Evolutionary conservation across 2,797 vertebrate species (phyloP), one percentile per base, ranked within the genome.

Genomic region (Bradypodion ventrale): DNA sequence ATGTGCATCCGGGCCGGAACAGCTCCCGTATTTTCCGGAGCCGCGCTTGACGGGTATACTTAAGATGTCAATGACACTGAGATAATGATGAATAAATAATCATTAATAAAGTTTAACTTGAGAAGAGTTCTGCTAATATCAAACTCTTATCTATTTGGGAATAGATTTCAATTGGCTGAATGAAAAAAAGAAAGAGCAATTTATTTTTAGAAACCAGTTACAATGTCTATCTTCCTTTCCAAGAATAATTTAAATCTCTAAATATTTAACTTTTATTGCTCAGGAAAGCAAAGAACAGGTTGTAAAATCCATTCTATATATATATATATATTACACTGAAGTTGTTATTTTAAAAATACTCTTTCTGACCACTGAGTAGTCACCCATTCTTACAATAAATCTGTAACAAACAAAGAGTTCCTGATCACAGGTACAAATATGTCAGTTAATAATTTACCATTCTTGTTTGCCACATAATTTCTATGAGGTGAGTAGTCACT

Each of bases 201-300:
- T n/a, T 29, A 70, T 40, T 32, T 62, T 73, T 73, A 72, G 69
- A 82, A 74, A 60, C 69, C 40, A 63, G 35, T 82, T 62, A 74
- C 29, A 16, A 10, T 73, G 29, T 25, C 12, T 73, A 59, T 6
- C 40, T 73, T 63, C n/a, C 42, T 68, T 66, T 79, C 29, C 12
- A 7, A 63, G 40, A 12, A 44, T 74, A 13, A 72, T 72, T 82
- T 63, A 75, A 82, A 75, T 63, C 56, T 42, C 13, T 75, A 52
- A 82, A 82, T 65, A 62, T 75, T 82, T 75, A 75, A 65, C 80
- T 49, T 75, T 74, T 75, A 82, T 82, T 75, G 72, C 70, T 21
- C 52, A 7, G 12, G 59, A 37, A 75, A n/a, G 12, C 42, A 35
- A 75, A 35, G 42, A 75, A 16, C 59, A 74, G 72, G 35, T 65